A percentile compares a stretch with the other conserved stretches of the same genome.
Conservation (phyloP, 1,140 invertebrate genomes). For the Cheumatopsyche charites region DNA sequence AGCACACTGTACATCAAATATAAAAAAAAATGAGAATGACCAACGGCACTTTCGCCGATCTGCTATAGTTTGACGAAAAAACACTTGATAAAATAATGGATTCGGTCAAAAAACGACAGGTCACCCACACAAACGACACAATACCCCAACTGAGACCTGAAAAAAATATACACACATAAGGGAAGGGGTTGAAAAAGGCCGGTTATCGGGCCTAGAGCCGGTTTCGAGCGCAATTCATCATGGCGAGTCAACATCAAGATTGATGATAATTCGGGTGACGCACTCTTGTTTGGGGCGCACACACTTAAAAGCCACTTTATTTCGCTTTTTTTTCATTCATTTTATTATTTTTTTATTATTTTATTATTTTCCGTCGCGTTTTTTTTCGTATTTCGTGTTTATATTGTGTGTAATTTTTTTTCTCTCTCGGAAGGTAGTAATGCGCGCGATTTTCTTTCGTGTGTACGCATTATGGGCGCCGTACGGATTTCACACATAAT, state of each 20-base stretch:
- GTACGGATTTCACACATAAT: conserved; percentile 18
- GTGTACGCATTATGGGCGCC: not conserved
- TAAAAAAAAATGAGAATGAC: too few species aligned
- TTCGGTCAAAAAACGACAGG: too few species aligned
- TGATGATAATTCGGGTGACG: conserved; percentile 44
- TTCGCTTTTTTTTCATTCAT: not conserved
- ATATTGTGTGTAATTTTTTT: not conserved
- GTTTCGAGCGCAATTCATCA: conserved; percentile 39
- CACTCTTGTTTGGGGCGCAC: conserved; percentile 31
- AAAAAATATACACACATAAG: too few species aligned
- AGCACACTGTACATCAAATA: too few species aligned
- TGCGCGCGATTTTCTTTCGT: not conserved
- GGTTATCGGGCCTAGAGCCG: conserved; percentile 36
- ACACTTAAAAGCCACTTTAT: conserved; percentile 19
- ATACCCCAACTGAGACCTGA: too few species aligned
- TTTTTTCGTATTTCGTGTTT: conserved; percentile 2
- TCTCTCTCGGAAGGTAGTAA: too few species aligned
- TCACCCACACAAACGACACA: too few species aligned
- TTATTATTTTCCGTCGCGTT: not conserved
- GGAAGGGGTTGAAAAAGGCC: conserved; percentile 32
- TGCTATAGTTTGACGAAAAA: too few species aligned
- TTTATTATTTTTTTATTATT: not conserved
- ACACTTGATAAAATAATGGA: too few species aligned
- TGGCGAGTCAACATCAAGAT: conserved; percentile 42
- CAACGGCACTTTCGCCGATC: too few species aligned